phyloP scores from a whole-genome alignment of 2,797 vertebrate species.

The Cryptoblepharus egeriae region DNA sequence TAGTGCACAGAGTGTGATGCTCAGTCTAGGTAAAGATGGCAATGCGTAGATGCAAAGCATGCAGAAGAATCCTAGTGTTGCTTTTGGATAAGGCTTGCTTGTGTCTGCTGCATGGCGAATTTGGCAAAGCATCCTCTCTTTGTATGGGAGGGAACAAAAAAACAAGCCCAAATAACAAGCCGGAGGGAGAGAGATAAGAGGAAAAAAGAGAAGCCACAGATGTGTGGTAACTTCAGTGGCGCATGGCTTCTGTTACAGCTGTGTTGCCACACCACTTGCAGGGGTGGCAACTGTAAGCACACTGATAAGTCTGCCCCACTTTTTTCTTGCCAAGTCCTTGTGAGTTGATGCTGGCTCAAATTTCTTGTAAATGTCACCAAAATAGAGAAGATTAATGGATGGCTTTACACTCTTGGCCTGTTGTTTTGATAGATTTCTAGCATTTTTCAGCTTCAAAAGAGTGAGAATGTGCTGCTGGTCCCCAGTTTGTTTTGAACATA shows the following conservation, averaged over 20 bases:
- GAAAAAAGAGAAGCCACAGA: too few relatives aligned
- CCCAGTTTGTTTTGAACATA: background rate
- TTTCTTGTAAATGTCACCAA: constrained; percentile 28
- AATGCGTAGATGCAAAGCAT: background rate
- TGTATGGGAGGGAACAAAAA: background rate
- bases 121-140: background rate
- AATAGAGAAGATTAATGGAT: constrained; percentile 10
- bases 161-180: too few relatives aligned
- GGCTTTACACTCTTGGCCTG: background rate
- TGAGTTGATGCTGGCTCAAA: background rate
- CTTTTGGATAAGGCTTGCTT: background rate
- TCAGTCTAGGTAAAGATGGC: background rate
- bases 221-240: too few relatives aligned
- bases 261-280: too few relatives aligned
- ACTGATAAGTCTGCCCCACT: background rate
- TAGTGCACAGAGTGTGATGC: too few relatives aligned
- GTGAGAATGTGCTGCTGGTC: background rate
- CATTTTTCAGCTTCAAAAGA: background rate
- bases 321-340: too few relatives aligned
- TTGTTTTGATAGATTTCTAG: background rate
- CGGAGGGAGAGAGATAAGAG: too few relatives aligned
- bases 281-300: too few relatives aligned
- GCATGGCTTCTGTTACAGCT: too few relatives aligned
- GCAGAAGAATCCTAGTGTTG: background rate
- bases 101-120: background rate